Percentiles rank a stretch among this genome's conserved stretches.
Conservation (phyloP, 2,888 invertebrate species). For the Alviniconcha strummeri region DNA sequence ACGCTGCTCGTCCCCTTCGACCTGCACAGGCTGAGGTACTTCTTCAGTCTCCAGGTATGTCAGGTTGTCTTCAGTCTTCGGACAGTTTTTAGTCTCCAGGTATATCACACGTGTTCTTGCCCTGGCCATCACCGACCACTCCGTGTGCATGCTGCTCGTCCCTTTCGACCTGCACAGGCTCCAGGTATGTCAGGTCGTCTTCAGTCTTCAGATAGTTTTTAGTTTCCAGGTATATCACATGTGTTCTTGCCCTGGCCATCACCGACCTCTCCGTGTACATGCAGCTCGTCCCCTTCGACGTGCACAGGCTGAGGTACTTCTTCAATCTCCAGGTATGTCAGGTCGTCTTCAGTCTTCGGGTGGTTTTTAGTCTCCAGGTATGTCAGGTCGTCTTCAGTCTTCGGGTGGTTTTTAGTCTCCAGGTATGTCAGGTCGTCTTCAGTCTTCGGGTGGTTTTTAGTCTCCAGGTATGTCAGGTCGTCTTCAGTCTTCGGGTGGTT, state of each 20-base stretch:
- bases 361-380: background rate
- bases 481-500: too few relatives aligned
- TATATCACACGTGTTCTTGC: background rate
- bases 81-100: too few relatives aligned
- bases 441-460: too few relatives aligned
- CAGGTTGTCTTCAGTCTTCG: too few relatives aligned
- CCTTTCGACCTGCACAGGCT: slow-evolving; percentile 14
- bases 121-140: background rate
- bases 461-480: too few relatives aligned
- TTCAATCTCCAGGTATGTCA: background rate
- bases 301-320: background rate
- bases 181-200: background rate
- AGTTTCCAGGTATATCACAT: too few relatives aligned
- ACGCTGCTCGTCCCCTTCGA: slow-evolving; percentile 14
- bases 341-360: too few relatives aligned
- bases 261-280: background rate
- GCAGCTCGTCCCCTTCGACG: slow-evolving; percentile 9
- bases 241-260: slow-evolving; percentile 6
- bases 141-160: background rate
- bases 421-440: too few relatives aligned
- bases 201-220: too few relatives aligned
- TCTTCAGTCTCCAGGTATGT: background rate
- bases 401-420: too few relatives aligned
- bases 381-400: background rate
- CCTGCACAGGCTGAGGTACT: background rate